Evolutionary conservation across 2,113 vertebrate species (phyloP), one percentile per base, ranked within the genome.

Genomic region (Mastomys coucha): DNA sequence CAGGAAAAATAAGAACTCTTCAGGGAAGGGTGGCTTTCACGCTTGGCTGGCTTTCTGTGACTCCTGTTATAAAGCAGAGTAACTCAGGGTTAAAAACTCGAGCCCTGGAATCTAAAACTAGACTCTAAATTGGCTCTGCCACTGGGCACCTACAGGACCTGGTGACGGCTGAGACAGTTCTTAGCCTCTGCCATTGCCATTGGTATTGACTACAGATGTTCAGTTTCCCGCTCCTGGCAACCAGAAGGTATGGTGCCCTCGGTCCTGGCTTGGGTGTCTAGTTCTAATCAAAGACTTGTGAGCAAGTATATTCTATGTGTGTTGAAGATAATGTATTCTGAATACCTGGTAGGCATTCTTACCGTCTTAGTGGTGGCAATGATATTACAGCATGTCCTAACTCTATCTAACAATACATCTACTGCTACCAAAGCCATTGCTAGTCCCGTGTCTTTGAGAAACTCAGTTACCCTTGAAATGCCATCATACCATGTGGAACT

Each of bases 341-440:
- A 91, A 91, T 84, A 77, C 26, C 22, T 51, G 53, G 3, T 58
- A 42, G 36, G 26, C 63, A 28, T 14, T 8, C 42, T 51, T 80
- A 76, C 70, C 39, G 56, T 90, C 89, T 93, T 86, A n/a, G n/a
- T 14, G 42, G 26, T 53, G 56, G 51, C 69, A 33, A 51, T 82
- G 39, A 45, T 33, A 33, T 31, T 73, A 82, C 76, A 36, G 17
- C 10, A 17, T 91, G 49, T 49, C 36, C 28, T 88, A 81, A 91
- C 17, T 93, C 95, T 58, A 82, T 96, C 42, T 91, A 77, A n/a
- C 22, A 60, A 80, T 13, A 84, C 82, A 77, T 24, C 31, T 91
- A 4, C 92, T 93, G 91, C n/a, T 91, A 19, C 72, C 65, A 92
- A 65, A 58, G 26, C 67, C 69, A 19, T 45, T 90, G 16, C 87